Conservation (phyloP, 2,888 invertebrate genomes). For the Tipula vernalis region DNA sequence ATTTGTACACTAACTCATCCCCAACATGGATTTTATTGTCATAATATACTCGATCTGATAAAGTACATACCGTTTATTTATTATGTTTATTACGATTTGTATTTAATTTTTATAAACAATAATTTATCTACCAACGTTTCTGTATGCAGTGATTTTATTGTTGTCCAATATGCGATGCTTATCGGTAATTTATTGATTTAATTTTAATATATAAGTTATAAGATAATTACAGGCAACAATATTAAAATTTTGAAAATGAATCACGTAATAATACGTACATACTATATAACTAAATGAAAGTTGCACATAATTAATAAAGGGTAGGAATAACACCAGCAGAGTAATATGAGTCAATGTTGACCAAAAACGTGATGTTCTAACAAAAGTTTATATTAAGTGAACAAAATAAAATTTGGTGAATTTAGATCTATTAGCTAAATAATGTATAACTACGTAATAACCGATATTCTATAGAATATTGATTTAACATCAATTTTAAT, state of each 20-base stretch:
- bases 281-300: not conserved
- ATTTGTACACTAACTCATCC: not conserved
- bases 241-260: not conserved
- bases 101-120: not conserved
- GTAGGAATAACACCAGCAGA: not conserved
- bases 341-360: no score
- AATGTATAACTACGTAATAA: no score
- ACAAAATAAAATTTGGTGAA: no score
- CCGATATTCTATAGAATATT: no score
- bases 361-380: no score
- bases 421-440: no score
- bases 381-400: no score
- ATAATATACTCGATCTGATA: not conserved
- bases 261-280: not conserved
- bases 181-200: not conserved
- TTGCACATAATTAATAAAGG: not conserved
- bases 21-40: not conserved
- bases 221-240: not conserved
- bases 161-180: not conserved
- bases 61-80: not conserved
- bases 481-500: no score
- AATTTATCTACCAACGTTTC: not conserved
- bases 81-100: not conserved
- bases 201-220: not conserved
- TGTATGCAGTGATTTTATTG: not conserved